Percentiles rank a stretch among this genome's conserved stretches.
Evolutionary conservation across 2,888 invertebrate genomes (phyloP).

Genomic region (Rhabditoides inermis): DNA sequence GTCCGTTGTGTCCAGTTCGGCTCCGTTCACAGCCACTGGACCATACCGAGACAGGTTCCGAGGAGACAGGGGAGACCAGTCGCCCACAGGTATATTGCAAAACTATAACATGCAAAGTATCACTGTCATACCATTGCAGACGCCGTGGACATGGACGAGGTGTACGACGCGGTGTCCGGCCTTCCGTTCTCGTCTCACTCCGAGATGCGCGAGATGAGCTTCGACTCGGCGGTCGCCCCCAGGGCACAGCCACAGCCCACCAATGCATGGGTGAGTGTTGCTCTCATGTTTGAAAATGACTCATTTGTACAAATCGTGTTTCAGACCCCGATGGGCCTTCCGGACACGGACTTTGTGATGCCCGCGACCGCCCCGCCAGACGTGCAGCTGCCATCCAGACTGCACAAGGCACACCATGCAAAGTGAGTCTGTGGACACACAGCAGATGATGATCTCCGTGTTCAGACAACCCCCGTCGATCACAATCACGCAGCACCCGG

Average conservation of each 20-base stretch:
- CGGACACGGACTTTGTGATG: background rate
- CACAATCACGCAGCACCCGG: slow-evolving; percentile 17
- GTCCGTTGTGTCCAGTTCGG: no score
- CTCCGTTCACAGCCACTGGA: no score
- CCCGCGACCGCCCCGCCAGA: background rate
- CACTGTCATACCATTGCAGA: slow-evolving; percentile 13
- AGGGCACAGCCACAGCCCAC: slow-evolving; percentile 5
- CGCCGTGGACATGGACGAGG: slow-evolving; percentile 33
- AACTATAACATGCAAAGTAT: background rate
- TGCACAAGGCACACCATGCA: no score
- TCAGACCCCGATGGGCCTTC: slow-evolving; percentile 5
- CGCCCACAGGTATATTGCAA: background rate
- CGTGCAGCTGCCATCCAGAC: background rate
- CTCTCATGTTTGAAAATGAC: no score
- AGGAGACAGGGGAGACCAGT: no score
- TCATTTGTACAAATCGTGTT: background rate
- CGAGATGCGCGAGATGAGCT: slow-evolving; percentile 12
- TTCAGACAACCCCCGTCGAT: slow-evolving; percentile 17
- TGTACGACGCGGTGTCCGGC: slow-evolving; percentile 18
- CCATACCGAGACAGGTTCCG: no score
- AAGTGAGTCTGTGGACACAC: no score
- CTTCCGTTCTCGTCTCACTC: no score
- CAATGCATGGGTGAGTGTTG: no score
- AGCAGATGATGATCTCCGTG: no score
- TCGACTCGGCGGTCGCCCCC: slow-evolving; percentile 8